Percentiles rank a stretch among this genome's conserved stretches.
These are phyloP conservation scores for Eupleurogrammus muticus DNA, from an alignment of 2,797 vertebrate species.

Conservation along the genomic window DNA sequence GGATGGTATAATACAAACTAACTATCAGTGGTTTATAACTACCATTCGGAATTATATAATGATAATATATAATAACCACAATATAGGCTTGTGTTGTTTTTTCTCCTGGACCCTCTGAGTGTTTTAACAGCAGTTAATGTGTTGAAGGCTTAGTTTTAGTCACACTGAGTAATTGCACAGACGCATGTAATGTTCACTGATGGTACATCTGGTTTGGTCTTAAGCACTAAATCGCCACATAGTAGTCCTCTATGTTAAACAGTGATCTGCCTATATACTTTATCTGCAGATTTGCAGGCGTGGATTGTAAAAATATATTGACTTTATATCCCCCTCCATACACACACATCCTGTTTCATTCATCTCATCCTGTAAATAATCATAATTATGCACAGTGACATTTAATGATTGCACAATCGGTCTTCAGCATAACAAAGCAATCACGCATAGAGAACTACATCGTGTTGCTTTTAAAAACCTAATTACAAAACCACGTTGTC, in stretches of 20 bases:
- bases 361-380: conserved; percentile 41
- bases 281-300: conserved; percentile 30
- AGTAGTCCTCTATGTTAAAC: not conserved
- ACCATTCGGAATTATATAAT: not conserved
- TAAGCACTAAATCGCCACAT: conserved; percentile 15
- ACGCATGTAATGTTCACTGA: conserved; percentile 17
- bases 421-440: conserved; percentile 35
- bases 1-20: not conserved
- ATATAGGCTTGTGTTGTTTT: not conserved
- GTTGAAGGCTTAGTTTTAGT: not conserved
- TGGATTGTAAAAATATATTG: conserved; percentile 42
- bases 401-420: conserved; percentile 33
- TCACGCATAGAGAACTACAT: conserved; percentile 8
- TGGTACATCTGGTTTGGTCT: conserved; percentile 21
- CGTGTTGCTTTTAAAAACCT: conserved; percentile 27
- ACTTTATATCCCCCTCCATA: conserved; percentile 3
- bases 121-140: not conserved
- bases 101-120: not conserved
- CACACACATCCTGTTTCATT: conserved; percentile 40
- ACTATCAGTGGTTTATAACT: not conserved
- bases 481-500: conserved; percentile 36
- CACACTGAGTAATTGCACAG: not conserved
- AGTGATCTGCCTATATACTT: conserved; percentile 5
- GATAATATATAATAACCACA: not conserved
- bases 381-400: conserved; percentile 39